phyloP scores from a whole-genome alignment of 2,888 invertebrate genomes.

The Aphodius granarius region DNA sequence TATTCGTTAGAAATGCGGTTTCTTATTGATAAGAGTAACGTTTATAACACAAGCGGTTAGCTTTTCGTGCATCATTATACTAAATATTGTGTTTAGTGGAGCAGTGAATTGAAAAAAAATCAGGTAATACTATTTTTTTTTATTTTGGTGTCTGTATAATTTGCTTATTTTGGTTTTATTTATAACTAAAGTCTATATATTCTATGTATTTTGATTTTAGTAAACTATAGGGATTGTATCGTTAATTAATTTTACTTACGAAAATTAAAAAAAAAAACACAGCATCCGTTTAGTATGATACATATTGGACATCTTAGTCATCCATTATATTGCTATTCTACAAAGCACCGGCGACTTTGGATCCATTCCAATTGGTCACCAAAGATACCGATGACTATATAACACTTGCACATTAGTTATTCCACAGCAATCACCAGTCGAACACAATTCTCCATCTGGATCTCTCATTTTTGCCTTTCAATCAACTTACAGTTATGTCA shows the following conservation, averaged over 20 bases:
- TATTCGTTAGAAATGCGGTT: constrained; percentile 10
- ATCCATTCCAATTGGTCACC: background rate
- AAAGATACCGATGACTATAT: background rate
- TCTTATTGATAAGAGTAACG: background rate
- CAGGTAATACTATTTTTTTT: background rate
- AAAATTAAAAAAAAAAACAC: too few species aligned
- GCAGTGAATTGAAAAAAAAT: background rate
- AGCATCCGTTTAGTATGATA: too few species aligned
- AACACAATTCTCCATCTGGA: background rate
- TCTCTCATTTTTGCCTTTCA: background rate
- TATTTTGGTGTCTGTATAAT: background rate
- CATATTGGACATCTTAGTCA: background rate
- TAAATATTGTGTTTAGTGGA: background rate
- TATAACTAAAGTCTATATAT: background rate
- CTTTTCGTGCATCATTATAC: background rate
- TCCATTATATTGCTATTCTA: background rate
- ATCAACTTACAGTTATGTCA: constrained; percentile 24
- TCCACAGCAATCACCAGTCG: background rate
- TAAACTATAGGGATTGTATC: too few species aligned
- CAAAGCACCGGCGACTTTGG: background rate
- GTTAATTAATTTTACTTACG: too few species aligned
- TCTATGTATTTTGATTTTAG: too few species aligned
- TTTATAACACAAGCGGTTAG: background rate
- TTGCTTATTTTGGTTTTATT: too few species aligned
- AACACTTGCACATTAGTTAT: background rate